phyloP scores from a whole-genome alignment of 2,113 vertebrate species.

The Mirza zaza region DNA sequence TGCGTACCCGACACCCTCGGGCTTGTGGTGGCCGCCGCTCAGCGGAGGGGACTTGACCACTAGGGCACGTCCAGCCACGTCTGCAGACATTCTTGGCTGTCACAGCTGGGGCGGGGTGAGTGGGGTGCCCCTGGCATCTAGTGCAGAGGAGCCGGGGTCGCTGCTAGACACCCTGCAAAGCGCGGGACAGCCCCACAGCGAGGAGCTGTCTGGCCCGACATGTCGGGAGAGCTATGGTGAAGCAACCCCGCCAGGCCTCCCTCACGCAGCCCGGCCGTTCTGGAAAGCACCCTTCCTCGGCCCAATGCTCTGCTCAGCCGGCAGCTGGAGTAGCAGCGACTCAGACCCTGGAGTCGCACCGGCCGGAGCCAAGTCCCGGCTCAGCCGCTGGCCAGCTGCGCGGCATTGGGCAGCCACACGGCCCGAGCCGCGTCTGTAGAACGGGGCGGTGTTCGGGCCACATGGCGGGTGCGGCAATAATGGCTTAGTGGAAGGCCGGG shows the following conservation, averaged over 20 bases:
- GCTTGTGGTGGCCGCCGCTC: too few species aligned
- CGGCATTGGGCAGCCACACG: fast-evolving
- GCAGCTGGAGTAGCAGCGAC: neutral
- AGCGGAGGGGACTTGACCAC: neutral
- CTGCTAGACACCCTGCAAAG: fast-evolving
- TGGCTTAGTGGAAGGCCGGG: neutral
- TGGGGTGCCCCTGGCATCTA: neutral
- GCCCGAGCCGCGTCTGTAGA: neutral
- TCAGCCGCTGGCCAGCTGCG: neutral
- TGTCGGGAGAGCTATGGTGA: fast-evolving
- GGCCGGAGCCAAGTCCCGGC: neutral
- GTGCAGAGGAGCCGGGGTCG: neutral
- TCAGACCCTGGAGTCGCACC: neutral
- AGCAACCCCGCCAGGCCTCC: neutral
- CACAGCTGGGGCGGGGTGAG: neutral
- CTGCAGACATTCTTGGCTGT: neutral
- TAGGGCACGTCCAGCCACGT: neutral
- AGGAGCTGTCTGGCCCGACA: fast-evolving
- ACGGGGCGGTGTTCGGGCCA: fast-evolving
- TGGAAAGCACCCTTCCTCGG: neutral
- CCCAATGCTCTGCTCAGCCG: too few species aligned
- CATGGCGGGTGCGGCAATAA: fast-evolving
- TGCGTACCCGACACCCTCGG: neutral
- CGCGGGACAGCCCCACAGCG: fast-evolving
- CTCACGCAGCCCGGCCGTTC: neutral